A percentile compares a stretch with the other conserved stretches of the same genome.
phyloP scores from a whole-genome alignment of 1,140 invertebrate species.

The Calephelis virginiensis region DNA sequence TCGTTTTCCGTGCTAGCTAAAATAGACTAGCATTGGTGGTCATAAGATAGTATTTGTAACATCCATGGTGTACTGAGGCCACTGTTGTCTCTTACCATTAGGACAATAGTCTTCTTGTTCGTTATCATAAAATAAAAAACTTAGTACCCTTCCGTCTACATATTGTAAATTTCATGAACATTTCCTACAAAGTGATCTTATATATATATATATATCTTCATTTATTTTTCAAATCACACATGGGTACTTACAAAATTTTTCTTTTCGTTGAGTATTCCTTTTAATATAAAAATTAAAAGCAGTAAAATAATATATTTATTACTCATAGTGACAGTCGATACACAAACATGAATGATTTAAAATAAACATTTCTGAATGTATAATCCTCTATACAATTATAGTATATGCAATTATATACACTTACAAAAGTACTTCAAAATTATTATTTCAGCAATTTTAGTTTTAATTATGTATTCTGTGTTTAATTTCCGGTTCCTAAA shows the following conservation, averaged over 20 bases:
- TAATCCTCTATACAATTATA: not conserved
- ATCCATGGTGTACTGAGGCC: too few species aligned
- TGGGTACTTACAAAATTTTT: conserved; percentile 9
- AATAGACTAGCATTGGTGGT: too few species aligned
- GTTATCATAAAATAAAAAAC: too few species aligned
- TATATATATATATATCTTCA: too few species aligned
- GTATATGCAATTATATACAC: not conserved
- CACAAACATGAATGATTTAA: not conserved
- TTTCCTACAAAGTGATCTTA: too few species aligned
- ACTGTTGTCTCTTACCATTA: too few species aligned
- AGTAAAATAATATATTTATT: not conserved
- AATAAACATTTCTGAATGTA: not conserved
- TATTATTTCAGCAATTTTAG: not conserved
- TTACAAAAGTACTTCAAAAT: not conserved
- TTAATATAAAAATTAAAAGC: not conserved
- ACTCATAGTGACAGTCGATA: not conserved
- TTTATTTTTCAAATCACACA: not conserved
- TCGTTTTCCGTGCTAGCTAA: too few species aligned
- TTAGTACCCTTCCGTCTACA: too few species aligned
- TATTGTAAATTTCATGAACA: too few species aligned
- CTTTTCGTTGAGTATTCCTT: conserved; percentile 7
- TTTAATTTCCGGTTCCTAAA: conserved; percentile 8
- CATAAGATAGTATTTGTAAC: too few species aligned
- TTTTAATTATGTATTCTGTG: not conserved
- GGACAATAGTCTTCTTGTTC: too few species aligned